A percentile compares a stretch with the other conserved stretches of the same genome.
These are phyloP conservation scores for Tethya wilhelma DNA, from an alignment of 37 sponge, comb jelly and placozoan genomes.

Conservation along the genomic window DNA sequence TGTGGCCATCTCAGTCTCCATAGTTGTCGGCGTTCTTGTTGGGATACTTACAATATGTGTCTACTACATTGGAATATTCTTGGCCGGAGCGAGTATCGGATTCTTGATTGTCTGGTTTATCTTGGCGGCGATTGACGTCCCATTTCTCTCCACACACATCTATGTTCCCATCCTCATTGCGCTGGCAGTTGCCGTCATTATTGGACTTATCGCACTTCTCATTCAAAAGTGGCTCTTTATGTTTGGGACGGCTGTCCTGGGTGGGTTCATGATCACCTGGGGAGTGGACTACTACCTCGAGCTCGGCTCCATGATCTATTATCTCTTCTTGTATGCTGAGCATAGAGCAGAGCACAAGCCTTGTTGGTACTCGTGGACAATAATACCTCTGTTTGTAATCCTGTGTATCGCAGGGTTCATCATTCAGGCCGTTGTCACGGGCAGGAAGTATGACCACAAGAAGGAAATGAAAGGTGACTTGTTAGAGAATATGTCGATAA, in stretches of 20 bases:
- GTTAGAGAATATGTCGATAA: no score
- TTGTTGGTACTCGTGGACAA: conserved; percentile 67
- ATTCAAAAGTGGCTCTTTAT: conserved; percentile 74
- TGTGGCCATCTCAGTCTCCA: background rate
- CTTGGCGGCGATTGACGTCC: conserved; percentile 48
- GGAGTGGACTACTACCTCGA: conserved; percentile 62
- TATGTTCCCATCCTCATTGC: conserved; percentile 43
- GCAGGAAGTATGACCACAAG: conserved; percentile 67
- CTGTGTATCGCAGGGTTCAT: conserved; percentile 28
- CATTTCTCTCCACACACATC: conserved; percentile 36
- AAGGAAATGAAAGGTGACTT: conserved; percentile 42
- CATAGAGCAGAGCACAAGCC: conserved; percentile 31
- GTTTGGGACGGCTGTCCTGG: conserved; percentile 46
- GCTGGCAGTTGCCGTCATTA: background rate
- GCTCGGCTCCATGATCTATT: conserved; percentile 57
- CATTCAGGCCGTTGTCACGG: conserved; percentile 50
- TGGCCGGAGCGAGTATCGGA: conserved; percentile 55
- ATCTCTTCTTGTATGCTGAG: conserved; percentile 43
- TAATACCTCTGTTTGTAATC: conserved; percentile 39
- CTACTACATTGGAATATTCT: conserved; percentile 70
- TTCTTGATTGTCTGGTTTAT: conserved; percentile 53
- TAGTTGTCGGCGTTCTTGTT: conserved; percentile 30
- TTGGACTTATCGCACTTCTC: conserved; percentile 42
- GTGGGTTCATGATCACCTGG: conserved; percentile 36
- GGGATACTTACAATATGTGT: conserved; percentile 52